phyloP scores from a whole-genome alignment of 2,113 vertebrate species.

The Nettapus auritus region DNA sequence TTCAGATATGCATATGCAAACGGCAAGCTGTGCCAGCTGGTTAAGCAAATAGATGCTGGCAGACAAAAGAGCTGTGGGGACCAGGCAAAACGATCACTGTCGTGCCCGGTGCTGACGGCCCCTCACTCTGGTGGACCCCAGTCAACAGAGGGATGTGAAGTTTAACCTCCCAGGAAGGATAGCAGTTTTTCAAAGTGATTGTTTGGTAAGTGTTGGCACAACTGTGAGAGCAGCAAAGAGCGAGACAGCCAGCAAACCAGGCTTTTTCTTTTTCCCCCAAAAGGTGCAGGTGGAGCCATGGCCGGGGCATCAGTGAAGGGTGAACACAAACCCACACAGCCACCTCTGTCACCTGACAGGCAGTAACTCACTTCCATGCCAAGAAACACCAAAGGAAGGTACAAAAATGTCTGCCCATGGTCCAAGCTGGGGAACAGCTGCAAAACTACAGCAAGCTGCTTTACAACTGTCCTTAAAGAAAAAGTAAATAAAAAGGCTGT shows the following conservation, averaged over 20 bases:
- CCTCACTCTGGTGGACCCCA: background rate
- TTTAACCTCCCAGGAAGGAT: background rate
- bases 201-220: background rate
- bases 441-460: background rate
- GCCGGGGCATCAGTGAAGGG: background rate
- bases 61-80: background rate
- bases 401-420: accelerated
- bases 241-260: background rate
- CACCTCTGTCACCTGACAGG: background rate
- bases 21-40: background rate
- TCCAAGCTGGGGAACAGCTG: background rate
- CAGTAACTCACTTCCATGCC: background rate
- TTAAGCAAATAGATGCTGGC: background rate
- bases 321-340: background rate
- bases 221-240: background rate
- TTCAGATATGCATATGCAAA: background rate
- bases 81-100: background rate
- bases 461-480: background rate
- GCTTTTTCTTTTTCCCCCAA: background rate
- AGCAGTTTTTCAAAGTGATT: background rate
- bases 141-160: background rate
- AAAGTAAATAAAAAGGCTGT: background rate
- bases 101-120: accelerated
- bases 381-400: background rate
- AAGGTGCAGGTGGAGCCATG: background rate